Conservation (phyloP, 2,888 invertebrate genomes). For the Microplitis deprimator region DNA sequence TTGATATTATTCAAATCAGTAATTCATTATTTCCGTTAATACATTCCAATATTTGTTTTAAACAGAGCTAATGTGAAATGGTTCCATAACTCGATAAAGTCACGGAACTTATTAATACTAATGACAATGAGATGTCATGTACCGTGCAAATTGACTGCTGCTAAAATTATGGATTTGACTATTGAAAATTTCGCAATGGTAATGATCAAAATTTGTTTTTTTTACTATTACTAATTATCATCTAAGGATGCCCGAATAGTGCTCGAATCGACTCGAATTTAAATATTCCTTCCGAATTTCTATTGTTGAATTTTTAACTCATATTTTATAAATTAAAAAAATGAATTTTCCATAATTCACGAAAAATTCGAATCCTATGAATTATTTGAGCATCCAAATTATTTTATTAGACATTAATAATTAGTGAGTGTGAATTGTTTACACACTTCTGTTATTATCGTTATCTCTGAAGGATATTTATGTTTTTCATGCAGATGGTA, state of each 20-base stretch:
- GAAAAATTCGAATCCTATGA: no score
- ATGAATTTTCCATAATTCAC: no score
- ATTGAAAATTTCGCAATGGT: neutral
- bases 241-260: no score
- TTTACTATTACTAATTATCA: no score
- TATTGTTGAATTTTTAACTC: no score
- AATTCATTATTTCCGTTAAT: no score
- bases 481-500: neutral
- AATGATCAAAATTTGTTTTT: neutral
- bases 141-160: neutral
- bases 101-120: neutral
- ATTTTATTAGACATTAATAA: no score
- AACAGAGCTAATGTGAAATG: neutral
- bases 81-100: neutral
- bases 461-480: neutral
- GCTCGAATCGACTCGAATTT: no score
- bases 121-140: conserved; percentile 33
- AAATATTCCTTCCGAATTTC: no score
- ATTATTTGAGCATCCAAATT: no score
- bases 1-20: no score
- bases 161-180: neutral
- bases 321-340: no score
- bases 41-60: neutral
- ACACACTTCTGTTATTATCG: neutral
- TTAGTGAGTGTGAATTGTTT: neutral